Evolutionary conservation across 2,797 vertebrate genomes (phyloP), one percentile per base, ranked within the genome.

Genomic region (Darevskia nairensis): DNA sequence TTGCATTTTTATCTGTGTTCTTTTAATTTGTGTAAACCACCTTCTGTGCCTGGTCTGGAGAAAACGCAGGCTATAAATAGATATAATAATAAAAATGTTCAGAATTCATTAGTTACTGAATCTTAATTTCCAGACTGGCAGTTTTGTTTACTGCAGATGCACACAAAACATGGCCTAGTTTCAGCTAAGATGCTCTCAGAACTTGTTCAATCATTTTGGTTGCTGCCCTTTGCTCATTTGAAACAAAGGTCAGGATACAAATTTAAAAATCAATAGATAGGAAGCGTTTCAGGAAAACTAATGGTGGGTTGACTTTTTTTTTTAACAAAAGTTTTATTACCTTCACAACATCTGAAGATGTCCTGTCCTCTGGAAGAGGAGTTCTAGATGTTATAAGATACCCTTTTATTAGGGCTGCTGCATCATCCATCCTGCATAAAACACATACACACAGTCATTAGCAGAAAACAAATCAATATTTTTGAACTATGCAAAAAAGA

Each of bases 361-460:
- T 19, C 0, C 91, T 25, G 6, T 94, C 92, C 46, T 91, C 81
- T 0, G 95, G 84, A 11, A 92, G 9, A 2, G 88, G 88, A 85
- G 95, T 97, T 15, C 97, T 97, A 91, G 89, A 80, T 92, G 17
- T 96, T 85, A 96, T 97, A 84, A 97, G 92, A 92, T 97, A 98
- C 32, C 98, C 98, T 4, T 59, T 86, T 86, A 98, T 92, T n/a
- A 99, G 93, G 17, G 95, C 93, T 27, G 96, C 94, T 0, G 98
- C 98, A 77, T 98, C 98, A 2, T 98, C 97, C 35, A 96, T 93
- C 92, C 98, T 99, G 89, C 11, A 91, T 88, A 90, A 74, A 59
- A 74, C 39, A 21, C 4, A 61, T 29, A 89, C 82, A 80, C 80
- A 72, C 44, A 81, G n/a, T 19, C 21, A 46, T 17, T 27, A 35